These are phyloP conservation scores for Tragelaphus scriptus DNA, from an alignment of 2,113 vertebrate genomes.

Conservation along the genomic window DNA sequence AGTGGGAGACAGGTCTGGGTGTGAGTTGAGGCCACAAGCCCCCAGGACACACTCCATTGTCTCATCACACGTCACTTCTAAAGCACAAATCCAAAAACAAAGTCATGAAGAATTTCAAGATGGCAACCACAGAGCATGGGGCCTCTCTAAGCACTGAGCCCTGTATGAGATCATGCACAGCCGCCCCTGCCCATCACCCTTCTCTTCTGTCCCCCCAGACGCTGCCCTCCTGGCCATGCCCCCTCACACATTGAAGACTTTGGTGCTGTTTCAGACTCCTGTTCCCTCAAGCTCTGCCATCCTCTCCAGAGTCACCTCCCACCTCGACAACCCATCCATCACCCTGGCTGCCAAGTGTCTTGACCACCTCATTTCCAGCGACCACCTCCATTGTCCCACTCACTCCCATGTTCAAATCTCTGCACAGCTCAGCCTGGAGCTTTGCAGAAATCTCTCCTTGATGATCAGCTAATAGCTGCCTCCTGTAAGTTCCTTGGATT, in stretches of 20 bases:
- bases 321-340: no score
- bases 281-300: not conserved
- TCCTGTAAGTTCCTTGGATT: not conserved
- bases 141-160: not conserved
- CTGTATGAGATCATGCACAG: not conserved
- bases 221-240: not conserved
- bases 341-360: not conserved
- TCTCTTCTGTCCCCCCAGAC: not conserved
- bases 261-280: not conserved
- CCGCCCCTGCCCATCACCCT: not conserved
- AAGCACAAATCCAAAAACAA: not conserved
- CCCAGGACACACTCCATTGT: not conserved
- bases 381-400: not conserved
- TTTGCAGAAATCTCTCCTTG: not conserved
- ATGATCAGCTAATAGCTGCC: not conserved
- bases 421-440: not conserved
- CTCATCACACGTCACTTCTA: not conserved
- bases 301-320: not conserved
- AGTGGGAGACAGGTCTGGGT: not conserved
- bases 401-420: not conserved
- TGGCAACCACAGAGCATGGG: not conserved
- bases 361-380: accelerated
- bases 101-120: not conserved
- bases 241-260: not conserved
- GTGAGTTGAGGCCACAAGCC: not conserved